A percentile compares a stretch with the other conserved stretches of the same genome.
Conservation (phyloP, 2,113 vertebrate genomes). For the Psittacula cyanocephala region DNA sequence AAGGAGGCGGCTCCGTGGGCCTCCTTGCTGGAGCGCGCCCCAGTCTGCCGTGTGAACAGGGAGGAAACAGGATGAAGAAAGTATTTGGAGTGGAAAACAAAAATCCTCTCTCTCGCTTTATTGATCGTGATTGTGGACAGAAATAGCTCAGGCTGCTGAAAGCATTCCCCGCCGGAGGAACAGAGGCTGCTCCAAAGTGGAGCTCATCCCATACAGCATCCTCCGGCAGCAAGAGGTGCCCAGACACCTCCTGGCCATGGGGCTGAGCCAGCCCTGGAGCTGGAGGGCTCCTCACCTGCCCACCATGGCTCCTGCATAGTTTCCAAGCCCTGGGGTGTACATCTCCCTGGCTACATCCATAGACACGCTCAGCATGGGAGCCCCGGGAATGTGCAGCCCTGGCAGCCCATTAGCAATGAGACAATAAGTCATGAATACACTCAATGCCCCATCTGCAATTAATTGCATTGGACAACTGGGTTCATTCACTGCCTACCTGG, state of each 20-base stretch:
- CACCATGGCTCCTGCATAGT: background rate
- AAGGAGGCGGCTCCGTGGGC: background rate
- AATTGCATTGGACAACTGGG: fast-evolving
- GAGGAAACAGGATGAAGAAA: constrained; percentile 54
- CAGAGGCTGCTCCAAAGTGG: background rate
- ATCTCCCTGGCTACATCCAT: background rate
- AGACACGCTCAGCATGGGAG: background rate
- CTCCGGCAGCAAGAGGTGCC: background rate
- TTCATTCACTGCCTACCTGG: fast-evolving
- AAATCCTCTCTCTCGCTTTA: background rate
- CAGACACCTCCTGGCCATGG: fast-evolving
- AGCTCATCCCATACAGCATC: background rate
- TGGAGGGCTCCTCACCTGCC: background rate
- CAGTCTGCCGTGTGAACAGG: background rate
- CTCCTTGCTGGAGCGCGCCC: background rate
- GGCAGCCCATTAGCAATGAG: background rate
- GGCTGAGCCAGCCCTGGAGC: background rate
- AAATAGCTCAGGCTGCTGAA: constrained; percentile 17
- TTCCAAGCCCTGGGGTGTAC: background rate
- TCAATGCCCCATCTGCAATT: background rate
- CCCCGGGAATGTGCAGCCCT: background rate
- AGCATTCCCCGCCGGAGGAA: background rate
- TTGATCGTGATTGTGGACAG: constrained; percentile 30
- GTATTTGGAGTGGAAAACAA: constrained; percentile 47
- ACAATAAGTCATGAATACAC: background rate